Conservation (phyloP, 64 coral and sea anemone species). For the Actinia equina region DNA sequence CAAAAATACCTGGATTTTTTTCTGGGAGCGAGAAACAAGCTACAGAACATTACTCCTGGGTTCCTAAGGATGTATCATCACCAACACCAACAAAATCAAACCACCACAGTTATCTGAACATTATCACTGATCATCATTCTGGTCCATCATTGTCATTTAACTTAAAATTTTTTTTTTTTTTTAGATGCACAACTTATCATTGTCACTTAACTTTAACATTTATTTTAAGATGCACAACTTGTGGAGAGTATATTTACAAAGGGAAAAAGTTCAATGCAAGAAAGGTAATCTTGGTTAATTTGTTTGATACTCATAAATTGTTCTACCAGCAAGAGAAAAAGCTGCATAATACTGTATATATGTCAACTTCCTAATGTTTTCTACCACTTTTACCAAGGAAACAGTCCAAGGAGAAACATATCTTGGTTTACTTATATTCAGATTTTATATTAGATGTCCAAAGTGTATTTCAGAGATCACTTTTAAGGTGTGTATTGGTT, state of each 20-base stretch:
- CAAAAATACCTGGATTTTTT: no score
- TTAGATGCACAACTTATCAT: conserved; percentile 75
- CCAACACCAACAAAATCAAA: no score
- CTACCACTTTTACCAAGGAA: conserved; percentile 50
- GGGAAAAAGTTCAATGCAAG: conserved; percentile 99
- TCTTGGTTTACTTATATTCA: conserved; percentile 80
- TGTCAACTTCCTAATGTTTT: not conserved
- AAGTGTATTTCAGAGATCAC: conserved; percentile 98
- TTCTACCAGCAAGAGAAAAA: no score
- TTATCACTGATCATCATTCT: no score
- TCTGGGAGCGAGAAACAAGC: no score
- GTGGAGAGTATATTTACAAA: conserved; percentile 99
- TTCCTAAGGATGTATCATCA: no score
- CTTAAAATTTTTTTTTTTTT: not conserved
- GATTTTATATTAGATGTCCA: conserved; percentile 97
- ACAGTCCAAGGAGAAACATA: conserved; percentile 92
- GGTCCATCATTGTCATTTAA: not conserved
- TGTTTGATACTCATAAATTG: not conserved
- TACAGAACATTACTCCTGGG: no score
- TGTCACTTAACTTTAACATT: not conserved
- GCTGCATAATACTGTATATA: not conserved
- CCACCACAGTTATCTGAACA: no score
- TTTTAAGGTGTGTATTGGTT: conserved; percentile 69
- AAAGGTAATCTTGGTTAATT: conserved; percentile 47
- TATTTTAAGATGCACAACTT: conserved; percentile 83